These are phyloP conservation scores for Cryptomyrus ogoouensis DNA, from an alignment of 2,113 vertebrate species.

Conservation along the genomic window DNA sequence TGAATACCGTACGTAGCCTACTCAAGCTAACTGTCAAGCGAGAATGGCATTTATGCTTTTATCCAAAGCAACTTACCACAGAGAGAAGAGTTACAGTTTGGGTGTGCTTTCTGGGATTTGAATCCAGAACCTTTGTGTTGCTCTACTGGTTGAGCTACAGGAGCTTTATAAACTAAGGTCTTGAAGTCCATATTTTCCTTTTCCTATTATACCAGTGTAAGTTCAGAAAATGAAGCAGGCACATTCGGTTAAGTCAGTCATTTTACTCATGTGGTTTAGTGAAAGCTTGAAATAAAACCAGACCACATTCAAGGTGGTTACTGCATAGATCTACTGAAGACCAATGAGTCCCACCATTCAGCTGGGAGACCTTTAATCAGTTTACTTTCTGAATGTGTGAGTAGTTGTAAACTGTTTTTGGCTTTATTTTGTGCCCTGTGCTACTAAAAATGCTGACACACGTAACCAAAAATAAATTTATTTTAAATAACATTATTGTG, in stretches of 20 bases:
- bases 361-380: neutral
- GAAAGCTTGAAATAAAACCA: neutral
- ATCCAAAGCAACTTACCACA: neutral
- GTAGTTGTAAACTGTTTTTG: neutral
- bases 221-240: neutral
- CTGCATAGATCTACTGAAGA: neutral
- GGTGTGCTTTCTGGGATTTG: neutral
- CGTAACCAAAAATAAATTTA: neutral
- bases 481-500: neutral
- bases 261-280: neutral
- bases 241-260: neutral
- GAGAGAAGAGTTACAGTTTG: neutral
- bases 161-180: neutral
- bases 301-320: neutral
- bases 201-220: neutral
- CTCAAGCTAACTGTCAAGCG: neutral
- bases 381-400: neutral
- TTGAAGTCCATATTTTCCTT: neutral
- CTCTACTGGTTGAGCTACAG: neutral
- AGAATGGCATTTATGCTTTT: neutral
- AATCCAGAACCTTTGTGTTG: neutral
- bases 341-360: neutral
- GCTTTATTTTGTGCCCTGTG: neutral
- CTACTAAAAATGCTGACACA: neutral
- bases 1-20: neutral